Base-by-base conservation (phyloP, 2,888 invertebrate genomes). In the Cosmopolites sordidus region DNA sequence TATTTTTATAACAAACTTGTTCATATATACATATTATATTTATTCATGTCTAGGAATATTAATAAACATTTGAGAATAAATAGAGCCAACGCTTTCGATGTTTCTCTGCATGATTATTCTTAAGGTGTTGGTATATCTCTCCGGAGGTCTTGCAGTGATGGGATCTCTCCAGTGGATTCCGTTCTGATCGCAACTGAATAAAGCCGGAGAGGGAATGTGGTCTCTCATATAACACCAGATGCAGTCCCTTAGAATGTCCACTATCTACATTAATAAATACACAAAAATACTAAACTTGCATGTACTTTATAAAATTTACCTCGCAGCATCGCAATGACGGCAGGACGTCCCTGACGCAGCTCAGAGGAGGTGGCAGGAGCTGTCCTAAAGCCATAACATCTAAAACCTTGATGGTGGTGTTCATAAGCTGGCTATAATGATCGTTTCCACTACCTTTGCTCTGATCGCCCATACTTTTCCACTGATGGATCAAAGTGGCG, bases 171-270 rank as follows among this genome's bases (percentile, higher is more conserved):
- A 91, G 63, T 83, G 81, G n/a, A 84, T 71, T 47, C 81, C 85
- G 63, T 82, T 81, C 29, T 79, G 73, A 67, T 88, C 87, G 46
- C 83, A 80, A 1, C 78, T 77, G 64, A 91, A 92, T 8, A 90
- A 73, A 0, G 88, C 86, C 0, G 92, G 92, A 0, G 92, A 88
- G 0, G 92, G 92, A 16, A 92, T 89, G 69, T 92, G 84, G 68
- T 92, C 92, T 60, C 90, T 82, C 72, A 93, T 86, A 69, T 92
- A 94, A 64, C 86, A 87, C 92, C 93, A 94, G 51, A 94, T 80
- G 65, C 90, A 90, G 67, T 93, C 92, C 44, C 88, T 81, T 60
- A 94, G 72, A 48, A 94, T 79, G 62, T 86, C 81, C 2, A 87
- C 87, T 58, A 91, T 83, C 89, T 85, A 68, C 50, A 75, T n/a